Evolutionary conservation across 37 sponge, comb jelly and placozoan species (phyloP), one percentile per base, ranked within the genome.

Genomic region (Dysidea cf. avara): DNA sequence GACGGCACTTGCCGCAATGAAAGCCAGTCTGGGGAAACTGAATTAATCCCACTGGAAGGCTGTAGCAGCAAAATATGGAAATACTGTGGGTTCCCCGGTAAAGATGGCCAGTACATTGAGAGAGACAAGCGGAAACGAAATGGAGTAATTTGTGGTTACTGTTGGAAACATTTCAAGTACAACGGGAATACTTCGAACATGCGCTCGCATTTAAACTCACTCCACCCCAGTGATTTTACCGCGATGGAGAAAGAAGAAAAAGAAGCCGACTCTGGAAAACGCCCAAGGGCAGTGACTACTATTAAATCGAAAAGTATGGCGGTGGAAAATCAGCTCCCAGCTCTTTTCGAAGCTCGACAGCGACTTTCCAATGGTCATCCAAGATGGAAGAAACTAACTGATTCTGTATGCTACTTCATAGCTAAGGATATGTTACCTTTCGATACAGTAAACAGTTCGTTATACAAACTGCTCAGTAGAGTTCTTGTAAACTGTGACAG

Each of bases 371-470:
- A n/a, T n/a, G 29, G 40, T n/a, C n/a, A n/a, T n/a, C n/a, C 65
- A 9, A 11, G 33, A 73, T 39, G 78, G 6, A 54, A 54, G 56
- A 25, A 54, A 54, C 56, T 54, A 5, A 54, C 56, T 54, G 56
- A 54, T 7, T 21, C 56, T 6, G 25, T 54, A 3, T 21, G 64
- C 9, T 34, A 62, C 64, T 35, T 35, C 6, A 34, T 68, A 24
- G 70, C 70, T 2, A 50, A 50, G 7, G 70, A 68, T 29, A 40
- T 56, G 52, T 54, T 22, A 33, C 70, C 70, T n/a, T 20, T 29
- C 52, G 22, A 22, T 38, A 25, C 25, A 20, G 70, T 68, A n/a
- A n/a, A n/a, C n/a, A n/a, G 46, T 39, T 2, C 3, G 14, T 18
- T 21, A 16, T 60, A 14, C 25, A 17, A 21, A 21, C 21, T 28